Conservation (phyloP, 2,888 invertebrate genomes). For the Rhopalosiphum nymphaeae region DNA sequence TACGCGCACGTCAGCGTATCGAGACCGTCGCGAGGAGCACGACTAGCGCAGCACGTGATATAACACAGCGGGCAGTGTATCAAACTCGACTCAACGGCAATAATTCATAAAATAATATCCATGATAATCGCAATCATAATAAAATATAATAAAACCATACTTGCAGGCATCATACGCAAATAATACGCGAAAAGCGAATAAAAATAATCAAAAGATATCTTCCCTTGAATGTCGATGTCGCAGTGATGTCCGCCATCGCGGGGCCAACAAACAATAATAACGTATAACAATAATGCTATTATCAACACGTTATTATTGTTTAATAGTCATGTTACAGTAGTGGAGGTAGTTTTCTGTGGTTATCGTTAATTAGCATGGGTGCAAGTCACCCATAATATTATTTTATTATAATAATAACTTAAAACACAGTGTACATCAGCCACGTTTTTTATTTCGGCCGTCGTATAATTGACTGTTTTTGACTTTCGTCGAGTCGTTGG, state of each 20-base stretch:
- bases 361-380: background rate
- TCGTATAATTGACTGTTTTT: background rate
- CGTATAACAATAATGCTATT: background rate
- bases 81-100: background rate
- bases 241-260: background rate
- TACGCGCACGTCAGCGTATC: background rate
- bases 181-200: background rate
- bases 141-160: background rate
- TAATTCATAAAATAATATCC: background rate
- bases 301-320: background rate
- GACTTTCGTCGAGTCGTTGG: background rate
- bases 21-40: background rate
- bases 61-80: background rate
- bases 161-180: background rate
- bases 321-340: background rate
- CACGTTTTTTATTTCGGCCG: background rate
- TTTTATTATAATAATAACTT: background rate
- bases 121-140: background rate
- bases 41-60: background rate
- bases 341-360: background rate
- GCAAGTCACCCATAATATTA: background rate
- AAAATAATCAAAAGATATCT: background rate
- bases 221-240: background rate
- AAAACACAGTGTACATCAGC: no score
- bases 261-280: background rate